These are phyloP conservation scores for Hiodon tergisus DNA, from an alignment of 2,113 vertebrate genomes.

Conservation along the genomic window DNA sequence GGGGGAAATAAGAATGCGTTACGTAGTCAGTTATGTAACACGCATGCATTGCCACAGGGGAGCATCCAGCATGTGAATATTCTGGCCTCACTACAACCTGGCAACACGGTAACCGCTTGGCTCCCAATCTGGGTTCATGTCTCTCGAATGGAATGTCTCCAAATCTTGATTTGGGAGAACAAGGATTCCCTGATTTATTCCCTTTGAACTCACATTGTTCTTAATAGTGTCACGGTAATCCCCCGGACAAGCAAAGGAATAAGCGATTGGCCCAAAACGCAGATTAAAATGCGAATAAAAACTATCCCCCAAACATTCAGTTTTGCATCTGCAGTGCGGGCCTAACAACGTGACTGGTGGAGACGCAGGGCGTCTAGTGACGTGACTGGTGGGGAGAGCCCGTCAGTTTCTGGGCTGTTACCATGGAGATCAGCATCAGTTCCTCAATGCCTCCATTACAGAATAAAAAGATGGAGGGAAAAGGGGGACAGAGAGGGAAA, in stretches of 20 bases:
- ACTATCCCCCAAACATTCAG: neutral
- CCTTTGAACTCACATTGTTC: neutral
- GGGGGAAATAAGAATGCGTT: neutral
- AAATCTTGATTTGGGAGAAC: neutral
- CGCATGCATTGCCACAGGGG: neutral
- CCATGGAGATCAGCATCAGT: constrained; percentile 18
- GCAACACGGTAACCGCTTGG: neutral
- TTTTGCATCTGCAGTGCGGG: constrained; percentile 35
- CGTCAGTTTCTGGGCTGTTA: constrained; percentile 16
- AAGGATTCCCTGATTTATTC: neutral
- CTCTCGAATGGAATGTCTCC: neutral
- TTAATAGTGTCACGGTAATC: neutral
- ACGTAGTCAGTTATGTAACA: too few relatives aligned
- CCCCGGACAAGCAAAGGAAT: neutral
- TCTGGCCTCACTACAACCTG: neutral
- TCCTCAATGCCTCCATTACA: constrained; percentile 10
- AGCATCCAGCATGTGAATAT: neutral
- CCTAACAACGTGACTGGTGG: constrained; percentile 24
- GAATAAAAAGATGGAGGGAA: neutral
- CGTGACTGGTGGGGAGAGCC: constrained; percentile 25
- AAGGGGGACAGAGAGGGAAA: neutral
- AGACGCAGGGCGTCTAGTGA: constrained; percentile 26
- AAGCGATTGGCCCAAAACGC: neutral
- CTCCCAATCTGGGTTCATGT: neutral
- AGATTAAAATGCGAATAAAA: neutral